phyloP scores from a whole-genome alignment of 2,888 invertebrate genomes.

The Hemicrepidius hirtus region DNA sequence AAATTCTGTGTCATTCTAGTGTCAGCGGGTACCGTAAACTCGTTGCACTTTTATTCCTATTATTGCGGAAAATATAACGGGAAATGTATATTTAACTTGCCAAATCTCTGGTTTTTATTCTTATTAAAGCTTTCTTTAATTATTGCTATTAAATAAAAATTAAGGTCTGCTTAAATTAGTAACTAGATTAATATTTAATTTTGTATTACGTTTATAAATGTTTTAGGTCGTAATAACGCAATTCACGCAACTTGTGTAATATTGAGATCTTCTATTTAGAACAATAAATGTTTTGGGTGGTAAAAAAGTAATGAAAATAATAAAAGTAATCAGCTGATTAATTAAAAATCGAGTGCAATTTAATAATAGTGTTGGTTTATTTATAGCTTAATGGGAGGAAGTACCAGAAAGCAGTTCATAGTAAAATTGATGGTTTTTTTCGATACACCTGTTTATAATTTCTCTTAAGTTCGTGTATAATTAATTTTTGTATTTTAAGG shows the following conservation, averaged over 20 bases:
- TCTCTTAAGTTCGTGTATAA: constrained; percentile 5
- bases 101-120: neutral
- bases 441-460: constrained; percentile 19
- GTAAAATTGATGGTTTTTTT: constrained; percentile 16
- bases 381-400: constrained; percentile 20
- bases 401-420: constrained; percentile 8
- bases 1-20: neutral
- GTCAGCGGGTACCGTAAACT: neutral
- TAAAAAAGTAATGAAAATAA: constrained; percentile 3
- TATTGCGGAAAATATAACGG: constrained; percentile 14
- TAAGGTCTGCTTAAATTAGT: too few species aligned
- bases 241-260: neutral
- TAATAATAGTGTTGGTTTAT: constrained; percentile 18
- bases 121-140: too few species aligned
- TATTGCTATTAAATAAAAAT: too few species aligned
- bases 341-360: neutral
- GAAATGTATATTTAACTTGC: neutral
- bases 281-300: constrained; percentile 1
- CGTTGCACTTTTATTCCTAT: constrained; percentile 1
- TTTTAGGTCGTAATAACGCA: neutral
- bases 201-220: neutral
- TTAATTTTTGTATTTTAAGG: neutral
- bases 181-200: neutral
- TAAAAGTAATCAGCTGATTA: constrained; percentile 23
- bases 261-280: constrained; percentile 2